These are phyloP conservation scores for Gari tellinella DNA, from an alignment of 2,888 invertebrate species.

Conservation along the genomic window DNA sequence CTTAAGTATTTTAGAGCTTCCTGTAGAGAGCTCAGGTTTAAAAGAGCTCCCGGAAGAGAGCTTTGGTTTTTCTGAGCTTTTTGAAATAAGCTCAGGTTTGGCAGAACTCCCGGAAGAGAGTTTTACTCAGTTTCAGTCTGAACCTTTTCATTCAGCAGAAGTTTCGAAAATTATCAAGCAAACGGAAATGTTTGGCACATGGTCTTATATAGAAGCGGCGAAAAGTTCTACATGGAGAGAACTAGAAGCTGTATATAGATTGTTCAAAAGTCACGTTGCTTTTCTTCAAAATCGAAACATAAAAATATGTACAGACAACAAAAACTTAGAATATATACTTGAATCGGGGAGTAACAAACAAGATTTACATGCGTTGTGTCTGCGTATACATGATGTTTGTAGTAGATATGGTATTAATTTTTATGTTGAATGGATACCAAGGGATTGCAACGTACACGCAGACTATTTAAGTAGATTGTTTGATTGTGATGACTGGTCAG, in stretches of 20 bases:
- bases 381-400: not conserved
- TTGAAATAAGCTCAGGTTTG: too few species aligned
- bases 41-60: not conserved
- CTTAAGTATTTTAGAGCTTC: too few species aligned
- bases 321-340: constrained; percentile 7
- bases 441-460: constrained; percentile 1
- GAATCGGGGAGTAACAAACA: constrained; percentile 1
- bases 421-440: constrained; percentile 12
- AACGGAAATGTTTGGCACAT: not conserved
- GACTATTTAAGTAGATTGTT: constrained; percentile 8
- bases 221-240: constrained; percentile 17
- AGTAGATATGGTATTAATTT: not conserved
- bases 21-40: too few species aligned
- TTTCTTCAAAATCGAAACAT: constrained; percentile 1
- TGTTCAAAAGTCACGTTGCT: not conserved
- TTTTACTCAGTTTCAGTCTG: too few species aligned
- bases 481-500: constrained; percentile 17
- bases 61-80: too few species aligned
- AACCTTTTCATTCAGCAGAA: too few species aligned
- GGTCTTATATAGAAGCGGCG: not conserved
- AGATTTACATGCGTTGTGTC: constrained; percentile 2
- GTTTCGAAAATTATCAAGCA: too few species aligned
- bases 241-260: constrained; percentile 10
- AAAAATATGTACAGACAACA: constrained; percentile 18
- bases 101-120: too few species aligned